Evolutionary conservation across 2,113 vertebrate species (phyloP), one percentile per base, ranked within the genome.

Genomic region (Lasiurus cinereus): DNA sequence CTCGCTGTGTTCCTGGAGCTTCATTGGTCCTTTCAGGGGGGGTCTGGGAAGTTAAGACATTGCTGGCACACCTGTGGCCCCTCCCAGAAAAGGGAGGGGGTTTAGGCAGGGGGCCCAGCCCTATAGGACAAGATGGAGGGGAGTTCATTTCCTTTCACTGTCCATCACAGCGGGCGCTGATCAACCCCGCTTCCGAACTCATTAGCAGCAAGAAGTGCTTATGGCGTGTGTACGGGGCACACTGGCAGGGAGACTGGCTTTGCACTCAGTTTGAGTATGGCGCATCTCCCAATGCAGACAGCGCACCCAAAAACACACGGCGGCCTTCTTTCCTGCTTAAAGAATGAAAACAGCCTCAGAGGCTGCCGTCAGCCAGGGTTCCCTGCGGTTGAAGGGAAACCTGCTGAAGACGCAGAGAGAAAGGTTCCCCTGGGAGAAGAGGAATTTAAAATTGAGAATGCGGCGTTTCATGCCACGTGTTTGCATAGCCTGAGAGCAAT

Each of bases 191-290:
- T 95, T 69, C 88, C 50, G 50, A 93, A 89, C 52, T 93, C 88
- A 94, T 96, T 82, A 93, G 43, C 21, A n/a, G 39, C 77, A 85
- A 96, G 95, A 94, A 94, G 94, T 97, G 97, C 94, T 96, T 96
- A 94, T 94, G 66, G 83, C 69, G 46, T 19, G 22, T 76, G 95
- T 89, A 36, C 27, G 15, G 82, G 93, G 76, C 59, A 64, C 64
- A 9, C 70, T 79, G 39, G 69, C 29, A 94, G 70, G 19, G 86
- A 90, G 88, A 88, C 39, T 83, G 77, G 90, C 64, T 91, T 72
- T 96, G 78, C 69, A 70, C 36, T 91, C 76, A 86, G 91, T 83
- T 88, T 66, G 29, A 67, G 27, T n/a, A 56, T 62, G 90, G 83
- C 76, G 36, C 0, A 9, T 67, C 62, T 78, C 95, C 59, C 11